Conservation (phyloP, 1,140 invertebrate genomes). For the Drosophila rhopaloa region DNA sequence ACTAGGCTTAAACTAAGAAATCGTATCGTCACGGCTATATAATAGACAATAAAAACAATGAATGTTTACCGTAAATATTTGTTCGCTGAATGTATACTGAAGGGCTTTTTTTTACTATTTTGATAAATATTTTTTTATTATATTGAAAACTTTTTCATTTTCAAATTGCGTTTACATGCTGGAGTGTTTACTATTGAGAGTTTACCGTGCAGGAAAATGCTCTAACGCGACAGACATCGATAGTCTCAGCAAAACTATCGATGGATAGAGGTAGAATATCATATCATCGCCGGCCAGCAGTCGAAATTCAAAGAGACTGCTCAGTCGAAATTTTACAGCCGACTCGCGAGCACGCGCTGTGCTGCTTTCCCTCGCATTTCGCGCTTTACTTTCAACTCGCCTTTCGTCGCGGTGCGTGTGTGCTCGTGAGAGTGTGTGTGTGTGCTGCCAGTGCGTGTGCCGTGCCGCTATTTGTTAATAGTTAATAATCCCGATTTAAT, state of each 20-base stretch:
- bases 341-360: conserved; percentile 21
- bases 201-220: too few relatives aligned
- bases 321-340: conserved; percentile 4
- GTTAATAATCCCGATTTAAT: neutral
- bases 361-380: conserved; percentile 22
- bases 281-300: neutral
- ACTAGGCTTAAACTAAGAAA: too few relatives aligned
- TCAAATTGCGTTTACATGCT: too few relatives aligned
- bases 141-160: too few relatives aligned
- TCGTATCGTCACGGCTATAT: too few relatives aligned
- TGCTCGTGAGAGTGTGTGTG: conserved; percentile 11
- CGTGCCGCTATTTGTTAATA: conserved; percentile 34
- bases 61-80: too few relatives aligned
- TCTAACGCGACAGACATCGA: neutral
- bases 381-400: conserved; percentile 30
- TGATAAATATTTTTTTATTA: too few relatives aligned
- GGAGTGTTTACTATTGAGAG: too few relatives aligned
- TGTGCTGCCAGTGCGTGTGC: conserved; percentile 24
- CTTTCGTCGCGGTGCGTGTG: conserved; percentile 22
- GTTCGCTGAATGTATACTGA: too few relatives aligned
- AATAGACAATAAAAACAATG: too few relatives aligned
- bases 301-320: neutral
- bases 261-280: too few relatives aligned
- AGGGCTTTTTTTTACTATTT: too few relatives aligned
- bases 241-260: neutral